Base-by-base conservation (phyloP, 2,113 vertebrate genomes). In the Philantomba maxwellii region DNA sequence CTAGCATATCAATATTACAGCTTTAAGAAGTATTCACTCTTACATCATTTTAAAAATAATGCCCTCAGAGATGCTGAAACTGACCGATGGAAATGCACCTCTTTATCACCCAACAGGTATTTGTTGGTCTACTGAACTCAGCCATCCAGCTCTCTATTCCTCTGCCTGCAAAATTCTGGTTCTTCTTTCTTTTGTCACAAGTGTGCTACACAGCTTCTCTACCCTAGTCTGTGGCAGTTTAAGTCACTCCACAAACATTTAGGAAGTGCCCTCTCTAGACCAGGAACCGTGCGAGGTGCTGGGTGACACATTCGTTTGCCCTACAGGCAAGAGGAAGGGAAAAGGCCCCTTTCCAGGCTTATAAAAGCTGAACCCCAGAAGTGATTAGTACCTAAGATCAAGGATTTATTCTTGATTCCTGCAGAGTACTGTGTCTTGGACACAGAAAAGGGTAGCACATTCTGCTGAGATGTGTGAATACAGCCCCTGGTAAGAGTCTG, bases 221-320 rank as follows among this genome's bases (percentile, higher is more conserved):
- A 3, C 1, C 4, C 45, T 5, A 1, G n/a, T 8, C 57, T 33
- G 21, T 0, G 7, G 15, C 2, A 17, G 12, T 45, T 51, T 70
- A 2, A 45, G 45, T 73, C 58, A 51, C 4, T 58, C 14, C 51
- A 60, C 36, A 49, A n/a, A 21, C 3, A 5, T 19, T 19, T 3
- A 36, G 1, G 3, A 70, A 28, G 25, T 16, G 7, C 4, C 30
- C 33, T 47, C 25, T 7, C 4, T 5, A 4, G 3, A 43, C 39
- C 33, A 51, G 28, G 49, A 51, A 57, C 28, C 10, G 4, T 0
- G 17, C 1, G 1, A 43, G 36, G 43, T 14, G 6, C 39, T 43
- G 2, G 5, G 1, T 53, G n/a, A 39, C 2, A 17, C 70, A 39
- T 10, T 2, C 19, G 5, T 17, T 33, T 4, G 6, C n/a, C 55